Base-by-base conservation (phyloP, 2,888 invertebrate genomes). In the Xestia sexstrigata region DNA sequence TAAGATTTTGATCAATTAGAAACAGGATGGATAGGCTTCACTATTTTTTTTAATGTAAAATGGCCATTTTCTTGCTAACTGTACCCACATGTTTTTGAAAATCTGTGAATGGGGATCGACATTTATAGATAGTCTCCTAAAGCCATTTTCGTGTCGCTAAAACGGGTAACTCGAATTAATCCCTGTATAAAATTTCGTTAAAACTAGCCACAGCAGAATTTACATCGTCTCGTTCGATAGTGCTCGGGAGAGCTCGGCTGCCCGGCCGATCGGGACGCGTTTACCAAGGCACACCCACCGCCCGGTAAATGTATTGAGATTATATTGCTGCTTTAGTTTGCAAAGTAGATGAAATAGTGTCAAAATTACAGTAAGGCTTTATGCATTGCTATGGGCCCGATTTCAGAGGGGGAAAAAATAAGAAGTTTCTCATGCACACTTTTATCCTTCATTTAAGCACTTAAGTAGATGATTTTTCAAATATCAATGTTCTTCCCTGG, bases 171-270 rank as follows among this genome's bases (percentile, higher is more conserved):
- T n/a, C n/a, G n/a, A n/a, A n/a, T n/a, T n/a, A n/a, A n/a, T n/a
- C n/a, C 2, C 26, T 35, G n/a, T 47, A 58, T 49, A n/a, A 69
- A 77, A 70, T 78, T 42, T 17, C 23, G 42, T 66, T 73, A n/a
- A 58, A n/a, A 47, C 39, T 65, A 72, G 35, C 49, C 65, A 6
- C 65, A 52, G 15, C 45, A 26, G 65, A 78, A 79, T 83, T 83
- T 72, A 78, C 62, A 65, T 58, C 69, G 76, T 30, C 30, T 42
- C 73, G 86, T 88, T 91, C 90, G 87, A 90, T 89, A 85, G 86
- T 67, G 85, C 87, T 89, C 90, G 91, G 85, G 84, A 63, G 45
- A 74, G 65, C 26, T 81, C 84, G 85, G 85, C 68, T n/a, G 58
- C 45, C 20, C 70, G 17, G 42, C 55, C 78, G 58, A 63, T 75